phyloP scores from a whole-genome alignment of 2,888 invertebrate genomes.

The Pyrochroa serraticornis region DNA sequence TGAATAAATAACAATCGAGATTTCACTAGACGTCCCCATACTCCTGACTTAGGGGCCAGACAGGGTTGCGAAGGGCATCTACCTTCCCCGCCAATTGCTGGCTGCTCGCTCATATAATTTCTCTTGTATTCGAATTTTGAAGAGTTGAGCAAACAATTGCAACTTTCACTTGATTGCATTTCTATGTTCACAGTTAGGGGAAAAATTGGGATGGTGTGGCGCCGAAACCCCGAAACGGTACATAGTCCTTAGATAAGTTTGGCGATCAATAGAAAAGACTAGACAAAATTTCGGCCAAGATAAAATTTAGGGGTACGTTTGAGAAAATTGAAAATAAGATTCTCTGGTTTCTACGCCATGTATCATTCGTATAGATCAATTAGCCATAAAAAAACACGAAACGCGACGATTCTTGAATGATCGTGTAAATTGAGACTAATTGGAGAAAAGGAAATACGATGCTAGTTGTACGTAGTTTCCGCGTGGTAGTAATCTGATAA shows the following conservation, averaged over 20 bases:
- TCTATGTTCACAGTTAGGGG: background rate
- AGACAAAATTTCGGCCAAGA: background rate
- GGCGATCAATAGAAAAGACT: background rate
- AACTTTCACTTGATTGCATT: conserved; percentile 14
- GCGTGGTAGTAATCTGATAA: too few relatives aligned
- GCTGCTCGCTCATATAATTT: too few relatives aligned
- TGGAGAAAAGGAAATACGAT: too few relatives aligned
- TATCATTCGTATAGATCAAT: too few relatives aligned
- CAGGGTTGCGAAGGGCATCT: conserved; percentile 15
- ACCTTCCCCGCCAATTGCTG: conserved; percentile 1
- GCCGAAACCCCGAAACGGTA: background rate
- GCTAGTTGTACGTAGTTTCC: too few relatives aligned
- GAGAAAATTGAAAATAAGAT: too few relatives aligned
- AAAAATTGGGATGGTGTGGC: too few relatives aligned
- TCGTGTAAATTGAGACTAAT: too few relatives aligned
- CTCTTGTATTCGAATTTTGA: too few relatives aligned
- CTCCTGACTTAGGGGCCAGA: conserved; percentile 14
- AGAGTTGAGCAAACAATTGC: conserved; percentile 1
- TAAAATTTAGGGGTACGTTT: background rate
- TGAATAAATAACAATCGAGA: conserved; percentile 1
- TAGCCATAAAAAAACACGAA: too few relatives aligned
- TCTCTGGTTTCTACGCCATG: too few relatives aligned
- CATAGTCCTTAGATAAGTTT: conserved; percentile 2
- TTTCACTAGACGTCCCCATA: conserved; percentile 10
- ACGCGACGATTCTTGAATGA: too few relatives aligned